Evolutionary conservation across 2,113 vertebrate species (phyloP).

Genomic region (Leptodactylus fuscus): DNA sequence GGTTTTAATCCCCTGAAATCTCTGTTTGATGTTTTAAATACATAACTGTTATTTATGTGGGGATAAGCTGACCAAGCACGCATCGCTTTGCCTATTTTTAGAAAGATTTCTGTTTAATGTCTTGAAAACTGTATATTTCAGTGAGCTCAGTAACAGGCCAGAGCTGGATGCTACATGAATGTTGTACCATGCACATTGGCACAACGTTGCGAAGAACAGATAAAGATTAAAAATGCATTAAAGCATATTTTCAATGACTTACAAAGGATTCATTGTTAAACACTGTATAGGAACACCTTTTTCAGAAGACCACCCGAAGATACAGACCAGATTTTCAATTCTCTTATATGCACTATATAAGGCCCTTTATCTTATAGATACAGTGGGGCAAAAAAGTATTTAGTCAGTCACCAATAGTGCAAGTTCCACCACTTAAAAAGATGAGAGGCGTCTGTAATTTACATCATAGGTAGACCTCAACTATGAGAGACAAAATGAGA

Average conservation of each 20-base stretch:
- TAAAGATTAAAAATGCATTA: neutral
- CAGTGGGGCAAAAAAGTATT: too few relatives aligned
- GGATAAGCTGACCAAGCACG: slow-evolving; percentile 19
- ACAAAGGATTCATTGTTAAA: neutral
- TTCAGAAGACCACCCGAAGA: too few relatives aligned
- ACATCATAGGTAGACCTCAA: too few relatives aligned
- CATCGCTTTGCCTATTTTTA: neutral
- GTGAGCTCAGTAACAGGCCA: neutral
- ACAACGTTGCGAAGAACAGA: neutral
- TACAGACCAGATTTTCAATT: too few relatives aligned
- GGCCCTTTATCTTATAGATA: too few relatives aligned
- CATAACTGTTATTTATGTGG: slow-evolving; percentile 25
- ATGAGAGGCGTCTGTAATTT: too few relatives aligned
- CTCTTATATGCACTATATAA: too few relatives aligned
- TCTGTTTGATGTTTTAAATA: slow-evolving; percentile 22
- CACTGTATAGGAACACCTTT: too few relatives aligned
- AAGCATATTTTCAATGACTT: neutral
- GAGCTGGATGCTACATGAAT: neutral
- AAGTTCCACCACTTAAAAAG: too few relatives aligned
- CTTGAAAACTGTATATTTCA: neutral
- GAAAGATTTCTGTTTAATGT: slow-evolving; percentile 8
- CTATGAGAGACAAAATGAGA: too few relatives aligned
- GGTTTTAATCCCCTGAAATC: slow-evolving; percentile 21
- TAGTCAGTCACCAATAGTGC: too few relatives aligned
- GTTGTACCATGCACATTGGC: neutral